Evolutionary conservation across 2,797 vertebrate species (phyloP).

Genomic region (Taeniopygia guttata): DNA sequence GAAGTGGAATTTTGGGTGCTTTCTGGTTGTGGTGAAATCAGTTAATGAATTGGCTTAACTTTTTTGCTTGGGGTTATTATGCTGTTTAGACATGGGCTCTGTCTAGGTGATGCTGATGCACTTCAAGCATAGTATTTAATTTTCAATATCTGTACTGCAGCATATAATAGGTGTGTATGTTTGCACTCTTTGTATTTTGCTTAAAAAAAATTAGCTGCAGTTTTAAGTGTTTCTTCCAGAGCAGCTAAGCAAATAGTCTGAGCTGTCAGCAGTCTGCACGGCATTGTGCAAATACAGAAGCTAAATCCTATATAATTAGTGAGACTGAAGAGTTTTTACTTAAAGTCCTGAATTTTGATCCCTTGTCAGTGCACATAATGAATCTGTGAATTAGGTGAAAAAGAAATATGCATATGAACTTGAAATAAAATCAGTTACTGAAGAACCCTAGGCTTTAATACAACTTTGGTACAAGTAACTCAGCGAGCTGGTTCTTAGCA

Average conservation of each 20-base stretch:
- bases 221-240: not conserved
- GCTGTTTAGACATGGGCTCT: not conserved
- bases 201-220: not conserved
- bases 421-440: not conserved
- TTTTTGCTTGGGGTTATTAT: not conserved
- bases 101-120: not conserved
- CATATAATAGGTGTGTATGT: not conserved
- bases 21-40: not conserved
- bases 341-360: not conserved
- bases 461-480: not conserved
- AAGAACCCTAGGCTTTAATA: not conserved
- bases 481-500: not conserved
- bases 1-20: not conserved
- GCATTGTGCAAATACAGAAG: not conserved
- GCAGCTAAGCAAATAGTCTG: not conserved
- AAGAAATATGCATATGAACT: not conserved
- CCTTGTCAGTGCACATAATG: not conserved
- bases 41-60: not conserved
- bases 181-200: not conserved
- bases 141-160: not conserved
- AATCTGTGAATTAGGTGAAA: not conserved
- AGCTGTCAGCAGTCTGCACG: not conserved
- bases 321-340: not conserved
- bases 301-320: not conserved
- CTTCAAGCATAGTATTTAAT: not conserved